A percentile compares a stretch with the other conserved stretches of the same genome.
Evolutionary conservation across 2,113 vertebrate species (phyloP).

Genomic region (Chaetodon trifascialis): DNA sequence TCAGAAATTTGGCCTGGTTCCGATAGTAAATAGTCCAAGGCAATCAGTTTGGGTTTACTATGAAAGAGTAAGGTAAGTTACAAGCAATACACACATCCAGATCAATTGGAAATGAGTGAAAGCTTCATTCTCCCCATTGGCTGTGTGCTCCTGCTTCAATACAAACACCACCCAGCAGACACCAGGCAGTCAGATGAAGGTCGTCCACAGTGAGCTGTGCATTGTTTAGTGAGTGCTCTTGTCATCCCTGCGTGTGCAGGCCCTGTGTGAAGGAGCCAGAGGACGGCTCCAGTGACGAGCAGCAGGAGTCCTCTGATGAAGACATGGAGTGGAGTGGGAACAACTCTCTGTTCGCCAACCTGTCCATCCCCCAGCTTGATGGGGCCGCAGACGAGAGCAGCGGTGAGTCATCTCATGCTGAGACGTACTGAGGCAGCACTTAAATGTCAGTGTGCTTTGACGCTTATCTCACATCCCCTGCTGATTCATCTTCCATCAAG

Average conservation of each 20-base stretch:
- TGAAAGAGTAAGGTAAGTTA: not conserved
- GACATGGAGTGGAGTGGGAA: slow-evolving; percentile 95
- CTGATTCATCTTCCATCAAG: slow-evolving; percentile 32
- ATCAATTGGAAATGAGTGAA: not conserved
- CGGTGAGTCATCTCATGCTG: slow-evolving; percentile 83
- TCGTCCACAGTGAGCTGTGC: not conserved
- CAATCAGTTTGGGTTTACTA: not conserved
- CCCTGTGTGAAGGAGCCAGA: slow-evolving; percentile 83
- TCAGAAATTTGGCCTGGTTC: not conserved
- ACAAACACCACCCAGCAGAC: not conserved
- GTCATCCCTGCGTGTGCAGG: slow-evolving; percentile 71
- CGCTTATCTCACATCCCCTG: slow-evolving; percentile 8
- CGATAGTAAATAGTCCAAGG: not conserved
- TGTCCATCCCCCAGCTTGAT: slow-evolving; percentile 97
- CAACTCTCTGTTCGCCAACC: slow-evolving; percentile 86
- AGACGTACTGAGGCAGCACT: not conserved
- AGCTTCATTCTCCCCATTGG: not conserved
- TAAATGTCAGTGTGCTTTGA: slow-evolving; percentile 41
- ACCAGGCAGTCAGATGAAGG: not conserved
- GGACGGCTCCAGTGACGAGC: slow-evolving; percentile 89
- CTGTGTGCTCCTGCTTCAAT: not conserved
- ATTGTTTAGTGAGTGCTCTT: slow-evolving; percentile 14
- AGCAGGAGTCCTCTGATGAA: slow-evolving; percentile 92
- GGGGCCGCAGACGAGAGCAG: slow-evolving; percentile 97
- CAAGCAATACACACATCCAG: not conserved